Conservation (phyloP, 2,888 invertebrate species). For the Lottia scabra region DNA sequence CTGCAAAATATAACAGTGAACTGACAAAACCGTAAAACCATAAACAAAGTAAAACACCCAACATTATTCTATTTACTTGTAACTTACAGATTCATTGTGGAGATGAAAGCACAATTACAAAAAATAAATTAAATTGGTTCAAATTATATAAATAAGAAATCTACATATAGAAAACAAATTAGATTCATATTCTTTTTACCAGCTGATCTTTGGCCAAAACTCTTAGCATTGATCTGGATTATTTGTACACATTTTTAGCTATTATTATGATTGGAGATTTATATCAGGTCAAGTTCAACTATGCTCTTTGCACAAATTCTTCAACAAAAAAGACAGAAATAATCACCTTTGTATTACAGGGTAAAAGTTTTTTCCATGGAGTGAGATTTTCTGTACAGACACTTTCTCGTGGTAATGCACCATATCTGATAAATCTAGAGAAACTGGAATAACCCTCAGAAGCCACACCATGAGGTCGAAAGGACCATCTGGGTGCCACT, state of each 20-base stretch:
- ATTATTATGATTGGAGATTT: no score
- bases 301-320: no score
- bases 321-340: background rate
- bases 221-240: no score
- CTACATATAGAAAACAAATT: background rate
- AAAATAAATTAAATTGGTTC: no score
- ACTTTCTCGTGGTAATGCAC: conserved; percentile 93
- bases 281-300: no score
- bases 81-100: no score
- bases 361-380: conserved; percentile 96
- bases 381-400: conserved; percentile 99
- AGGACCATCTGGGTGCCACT: conserved; percentile 84
- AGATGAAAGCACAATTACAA: no score
- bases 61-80: no score
- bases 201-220: background rate
- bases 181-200: background rate
- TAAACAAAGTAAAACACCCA: no score
- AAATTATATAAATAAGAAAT: no score
- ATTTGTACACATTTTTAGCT: no score
- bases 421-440: conserved; percentile 74
- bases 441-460: conserved; percentile 71
- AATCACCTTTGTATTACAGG: conserved; percentile 80
- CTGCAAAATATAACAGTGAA: conserved; percentile 65
- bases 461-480: conserved; percentile 81
- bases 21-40: no score